phyloP scores from a whole-genome alignment of 2,797 vertebrate species.

The Apogon talboti region DNA sequence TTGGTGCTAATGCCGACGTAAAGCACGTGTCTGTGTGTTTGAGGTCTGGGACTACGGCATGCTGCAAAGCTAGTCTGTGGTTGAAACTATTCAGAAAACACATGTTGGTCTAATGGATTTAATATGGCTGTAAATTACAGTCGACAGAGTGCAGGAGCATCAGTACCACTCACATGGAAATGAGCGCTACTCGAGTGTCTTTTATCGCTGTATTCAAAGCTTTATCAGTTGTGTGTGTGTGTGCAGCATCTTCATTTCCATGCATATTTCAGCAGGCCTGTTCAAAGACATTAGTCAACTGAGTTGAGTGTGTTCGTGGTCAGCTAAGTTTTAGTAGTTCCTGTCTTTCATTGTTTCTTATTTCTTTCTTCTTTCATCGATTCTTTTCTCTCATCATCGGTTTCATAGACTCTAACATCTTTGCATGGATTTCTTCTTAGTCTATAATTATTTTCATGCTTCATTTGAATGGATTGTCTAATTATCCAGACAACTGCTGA shows the following conservation, averaged over 20 bases:
- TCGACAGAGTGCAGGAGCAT: constrained; percentile 53
- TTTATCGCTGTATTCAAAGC: constrained; percentile 55
- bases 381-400: constrained; percentile 1
- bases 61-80: constrained; percentile 61
- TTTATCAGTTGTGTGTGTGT: constrained; percentile 39
- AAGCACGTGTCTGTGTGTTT: constrained; percentile 40
- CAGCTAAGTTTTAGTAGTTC: constrained; percentile 16
- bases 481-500: constrained; percentile 36
- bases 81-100: constrained; percentile 67
- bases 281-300: background rate
- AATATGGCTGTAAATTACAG: constrained; percentile 77
- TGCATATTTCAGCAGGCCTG: constrained; percentile 17
- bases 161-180: constrained; percentile 69
- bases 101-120: constrained; percentile 79
- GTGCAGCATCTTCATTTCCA: constrained; percentile 30
- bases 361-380: background rate
- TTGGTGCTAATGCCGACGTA: background rate
- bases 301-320: constrained; percentile 31
- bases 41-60: constrained; percentile 55
- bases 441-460: constrained; percentile 44
- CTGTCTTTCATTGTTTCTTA: background rate
- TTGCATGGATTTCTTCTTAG: constrained; percentile 7
- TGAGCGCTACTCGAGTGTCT: constrained; percentile 58
- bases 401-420: constrained; percentile 3
- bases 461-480: constrained; percentile 40